Evolutionary conservation across 1,140 invertebrate genomes (phyloP).

Genomic region (Asobara japonica): DNA sequence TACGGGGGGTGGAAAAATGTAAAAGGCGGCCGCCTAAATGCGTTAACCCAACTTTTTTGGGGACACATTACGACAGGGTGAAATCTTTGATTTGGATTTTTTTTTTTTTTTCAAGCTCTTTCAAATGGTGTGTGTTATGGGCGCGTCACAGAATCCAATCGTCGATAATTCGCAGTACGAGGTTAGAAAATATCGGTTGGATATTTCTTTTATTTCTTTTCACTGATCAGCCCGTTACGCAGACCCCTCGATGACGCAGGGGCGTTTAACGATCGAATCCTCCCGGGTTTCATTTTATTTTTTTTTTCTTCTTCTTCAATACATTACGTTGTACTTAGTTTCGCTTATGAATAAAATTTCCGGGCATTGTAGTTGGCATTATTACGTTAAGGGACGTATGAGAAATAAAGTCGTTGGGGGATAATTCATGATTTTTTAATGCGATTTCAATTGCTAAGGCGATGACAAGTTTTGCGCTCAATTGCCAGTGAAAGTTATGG

Average conservation of each 20-base stretch:
- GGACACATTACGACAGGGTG: slow-evolving; percentile 29
- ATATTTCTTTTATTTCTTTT: slow-evolving; percentile 3
- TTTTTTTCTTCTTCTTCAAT: not conserved
- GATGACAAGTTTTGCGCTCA: no score
- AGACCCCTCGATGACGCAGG: slow-evolving; percentile 32
- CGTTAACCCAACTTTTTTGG: slow-evolving; percentile 22
- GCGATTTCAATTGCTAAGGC: not conserved
- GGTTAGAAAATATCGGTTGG: slow-evolving; percentile 21
- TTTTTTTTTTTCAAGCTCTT: slow-evolving; percentile 31
- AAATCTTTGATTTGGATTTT: slow-evolving; percentile 37
- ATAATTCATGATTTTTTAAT: slow-evolving; percentile 5
- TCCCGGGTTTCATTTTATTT: not conserved
- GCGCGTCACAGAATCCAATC: slow-evolving; percentile 23
- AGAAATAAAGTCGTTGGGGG: not conserved
- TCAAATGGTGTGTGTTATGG: slow-evolving; percentile 3
- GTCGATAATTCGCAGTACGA: slow-evolving; percentile 26
- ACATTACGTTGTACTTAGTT: not conserved
- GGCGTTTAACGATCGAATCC: slow-evolving; percentile 39
- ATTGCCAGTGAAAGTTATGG: no score
- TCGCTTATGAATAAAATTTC: not conserved
- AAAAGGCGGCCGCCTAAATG: slow-evolving; percentile 18
- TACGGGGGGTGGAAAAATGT: slow-evolving; percentile 23
- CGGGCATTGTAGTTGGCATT: not conserved
- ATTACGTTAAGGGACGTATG: not conserved
- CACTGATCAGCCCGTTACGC: slow-evolving; percentile 25